phyloP scores from a whole-genome alignment of 2,113 vertebrate species.

The Rhabdomys dilectus region DNA sequence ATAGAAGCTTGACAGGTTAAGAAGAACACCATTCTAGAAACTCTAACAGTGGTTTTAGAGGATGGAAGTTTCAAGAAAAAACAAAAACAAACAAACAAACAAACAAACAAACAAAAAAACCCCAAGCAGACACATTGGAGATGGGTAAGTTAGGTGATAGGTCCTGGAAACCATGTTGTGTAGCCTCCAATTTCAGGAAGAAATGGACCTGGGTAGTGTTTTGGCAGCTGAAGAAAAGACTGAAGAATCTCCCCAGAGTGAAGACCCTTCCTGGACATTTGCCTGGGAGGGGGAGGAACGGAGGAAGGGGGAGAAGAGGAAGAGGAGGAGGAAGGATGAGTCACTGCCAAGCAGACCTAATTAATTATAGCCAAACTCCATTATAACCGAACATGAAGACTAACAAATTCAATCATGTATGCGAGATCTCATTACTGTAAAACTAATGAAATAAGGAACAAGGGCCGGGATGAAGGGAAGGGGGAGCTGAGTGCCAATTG shows the following conservation, averaged over 20 bases:
- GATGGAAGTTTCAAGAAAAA: neutral
- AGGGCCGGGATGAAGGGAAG: neutral
- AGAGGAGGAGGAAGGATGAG: neutral
- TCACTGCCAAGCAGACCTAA: constrained; percentile 65
- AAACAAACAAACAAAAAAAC: too few relatives aligned
- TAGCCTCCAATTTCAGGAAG: neutral
- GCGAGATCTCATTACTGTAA: neutral
- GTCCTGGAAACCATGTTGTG: neutral
- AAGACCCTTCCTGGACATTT: neutral
- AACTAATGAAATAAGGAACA: constrained; percentile 53
- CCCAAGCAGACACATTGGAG: neutral
- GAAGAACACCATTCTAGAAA: neutral
- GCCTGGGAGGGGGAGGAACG: neutral
- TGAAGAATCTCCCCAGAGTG: neutral
- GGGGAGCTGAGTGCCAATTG: neutral
- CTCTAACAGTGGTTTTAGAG: neutral
- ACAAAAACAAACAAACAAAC: neutral
- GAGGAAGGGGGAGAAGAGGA: neutral
- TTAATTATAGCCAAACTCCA: constrained; percentile 51
- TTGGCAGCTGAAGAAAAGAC: neutral
- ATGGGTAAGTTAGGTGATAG: neutral
- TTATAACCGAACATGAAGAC: constrained; percentile 30
- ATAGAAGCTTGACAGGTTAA: neutral
- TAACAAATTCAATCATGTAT: constrained; percentile 40
- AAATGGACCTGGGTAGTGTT: neutral